phyloP scores from a whole-genome alignment of 2,888 invertebrate species.

The Cerceris ruficornis region DNA sequence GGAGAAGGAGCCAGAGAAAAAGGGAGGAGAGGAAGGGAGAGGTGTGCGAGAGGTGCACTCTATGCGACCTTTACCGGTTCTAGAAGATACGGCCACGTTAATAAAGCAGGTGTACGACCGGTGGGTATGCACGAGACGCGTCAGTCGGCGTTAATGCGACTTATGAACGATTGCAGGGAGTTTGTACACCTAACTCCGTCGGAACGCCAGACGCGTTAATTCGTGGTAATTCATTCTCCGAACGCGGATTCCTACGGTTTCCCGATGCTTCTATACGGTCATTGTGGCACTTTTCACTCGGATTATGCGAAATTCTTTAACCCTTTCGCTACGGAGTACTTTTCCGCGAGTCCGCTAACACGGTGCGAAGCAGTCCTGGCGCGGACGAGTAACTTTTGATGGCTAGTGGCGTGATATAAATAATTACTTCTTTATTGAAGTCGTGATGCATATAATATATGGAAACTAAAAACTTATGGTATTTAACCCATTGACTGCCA shows the following conservation, averaged over 20 bases:
- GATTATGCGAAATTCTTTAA: no score
- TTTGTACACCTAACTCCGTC: slow-evolving; percentile 26
- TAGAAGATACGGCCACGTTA: slow-evolving; percentile 64
- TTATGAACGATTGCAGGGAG: slow-evolving; percentile 67
- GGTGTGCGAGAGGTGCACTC: slow-evolving; percentile 22
- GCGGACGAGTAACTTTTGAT: no score
- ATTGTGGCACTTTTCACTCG: neutral
- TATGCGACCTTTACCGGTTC: slow-evolving; percentile 38
- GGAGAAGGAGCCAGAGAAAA: no score
- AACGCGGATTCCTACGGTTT: slow-evolving; percentile 41
- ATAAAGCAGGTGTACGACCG: slow-evolving; percentile 73
- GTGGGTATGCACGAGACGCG: slow-evolving; percentile 39
- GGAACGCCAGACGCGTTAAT: slow-evolving; percentile 41
- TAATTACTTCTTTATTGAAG: no score
- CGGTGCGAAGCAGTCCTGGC: no score
- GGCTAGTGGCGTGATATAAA: no score
- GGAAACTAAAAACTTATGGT: no score
- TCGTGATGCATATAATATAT: no score
- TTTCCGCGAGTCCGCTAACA: no score
- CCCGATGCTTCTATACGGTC: slow-evolving; percentile 17
- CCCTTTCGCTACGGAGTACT: no score
- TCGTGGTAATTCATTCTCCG: slow-evolving; percentile 64
- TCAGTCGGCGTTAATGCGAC: slow-evolving; percentile 64
- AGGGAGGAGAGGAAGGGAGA: neutral
- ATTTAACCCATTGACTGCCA: no score